phyloP scores from a whole-genome alignment of 2,888 invertebrate species.

The Spisula solida region DNA sequence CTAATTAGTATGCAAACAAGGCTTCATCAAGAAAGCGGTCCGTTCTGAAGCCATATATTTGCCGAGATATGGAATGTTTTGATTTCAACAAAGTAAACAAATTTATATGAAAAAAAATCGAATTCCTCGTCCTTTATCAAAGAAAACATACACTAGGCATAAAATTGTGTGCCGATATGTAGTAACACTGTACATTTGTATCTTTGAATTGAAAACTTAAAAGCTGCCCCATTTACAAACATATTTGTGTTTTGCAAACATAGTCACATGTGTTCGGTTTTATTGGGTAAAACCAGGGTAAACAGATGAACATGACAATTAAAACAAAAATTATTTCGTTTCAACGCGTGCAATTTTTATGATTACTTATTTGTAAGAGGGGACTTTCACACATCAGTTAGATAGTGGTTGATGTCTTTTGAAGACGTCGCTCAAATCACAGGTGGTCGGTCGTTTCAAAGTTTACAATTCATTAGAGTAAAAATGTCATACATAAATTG shows the following conservation, averaged over 20 bases:
- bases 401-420: too few species aligned
- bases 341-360: background rate
- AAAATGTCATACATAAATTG: too few species aligned
- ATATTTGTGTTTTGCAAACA: too few species aligned
- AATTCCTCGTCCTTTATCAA: background rate
- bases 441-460: too few species aligned
- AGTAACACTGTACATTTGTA: background rate
- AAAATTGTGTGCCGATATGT: background rate
- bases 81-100: slow-evolving; percentile 9
- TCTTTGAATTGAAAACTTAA: background rate
- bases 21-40: slow-evolving; percentile 10
- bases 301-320: background rate
- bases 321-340: background rate
- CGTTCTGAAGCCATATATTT: slow-evolving; percentile 34
- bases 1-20: slow-evolving; percentile 13
- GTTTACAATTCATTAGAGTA: too few species aligned
- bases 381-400: too few species aligned
- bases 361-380: too few species aligned
- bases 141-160: background rate
- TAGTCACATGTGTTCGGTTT: background rate
- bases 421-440: too few species aligned
- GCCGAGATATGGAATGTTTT: background rate
- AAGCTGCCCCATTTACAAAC: background rate
- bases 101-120: background rate
- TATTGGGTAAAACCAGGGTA: background rate